Conservation (phyloP, 2,797 vertebrate species). For the Peromyscus nudipes region DNA sequence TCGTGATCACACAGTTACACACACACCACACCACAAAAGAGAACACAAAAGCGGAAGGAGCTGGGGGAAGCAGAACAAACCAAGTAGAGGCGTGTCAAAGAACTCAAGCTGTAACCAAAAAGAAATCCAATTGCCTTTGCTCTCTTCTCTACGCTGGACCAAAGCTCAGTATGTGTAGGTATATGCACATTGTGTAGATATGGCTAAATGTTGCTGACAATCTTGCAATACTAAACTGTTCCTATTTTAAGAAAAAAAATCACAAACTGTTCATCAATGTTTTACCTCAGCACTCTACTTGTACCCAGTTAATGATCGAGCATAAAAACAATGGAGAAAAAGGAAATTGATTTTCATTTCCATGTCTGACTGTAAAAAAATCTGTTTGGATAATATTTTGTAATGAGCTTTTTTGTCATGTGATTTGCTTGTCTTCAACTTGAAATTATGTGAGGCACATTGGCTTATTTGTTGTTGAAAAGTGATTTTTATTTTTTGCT, state of each 20-base stretch:
- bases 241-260: constrained; percentile 89
- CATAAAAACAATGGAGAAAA: constrained; percentile 87
- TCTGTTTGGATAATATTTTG: constrained; percentile 89
- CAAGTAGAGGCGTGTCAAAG: constrained; percentile 93
- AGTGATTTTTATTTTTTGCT: constrained; percentile 84
- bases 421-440: constrained; percentile 91
- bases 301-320: constrained; percentile 90
- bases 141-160: constrained; percentile 98
- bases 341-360: constrained; percentile 89
- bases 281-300: constrained; percentile 96
- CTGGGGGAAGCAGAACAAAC: constrained; percentile 88
- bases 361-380: constrained; percentile 88
- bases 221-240: constrained; percentile 96
- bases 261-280: constrained; percentile 92
- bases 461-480: constrained; percentile 89
- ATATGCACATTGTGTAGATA: constrained; percentile 99
- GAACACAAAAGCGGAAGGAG: constrained; percentile 85
- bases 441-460: constrained; percentile 91
- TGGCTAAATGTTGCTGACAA: constrained; percentile 99
- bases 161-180: constrained; percentile 98
- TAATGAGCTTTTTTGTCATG: constrained; percentile 91
- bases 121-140: constrained; percentile 94
- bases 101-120: constrained; percentile 98
- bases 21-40: not conserved
- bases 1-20: constrained; percentile 69